Evolutionary conservation across 1,140 invertebrate species (phyloP).

Genomic region (Drosophila setifemur): DNA sequence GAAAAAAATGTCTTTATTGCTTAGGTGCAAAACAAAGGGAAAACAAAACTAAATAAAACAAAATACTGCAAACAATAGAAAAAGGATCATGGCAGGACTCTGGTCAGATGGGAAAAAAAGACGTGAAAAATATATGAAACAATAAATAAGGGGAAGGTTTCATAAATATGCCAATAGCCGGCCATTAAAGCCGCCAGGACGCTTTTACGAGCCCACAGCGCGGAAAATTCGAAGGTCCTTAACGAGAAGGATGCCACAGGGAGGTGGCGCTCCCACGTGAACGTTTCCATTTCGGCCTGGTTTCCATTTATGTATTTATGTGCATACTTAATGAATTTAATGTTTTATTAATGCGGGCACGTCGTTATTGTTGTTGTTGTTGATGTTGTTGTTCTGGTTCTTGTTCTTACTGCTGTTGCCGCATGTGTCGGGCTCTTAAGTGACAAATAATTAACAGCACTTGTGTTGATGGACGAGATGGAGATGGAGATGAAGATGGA

Average conservation of each 20-base stretch:
- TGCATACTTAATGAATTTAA: constrained; percentile 74
- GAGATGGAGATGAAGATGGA: background rate
- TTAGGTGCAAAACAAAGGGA: background rate
- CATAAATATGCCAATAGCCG: constrained; percentile 74
- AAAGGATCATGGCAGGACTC: constrained; percentile 33
- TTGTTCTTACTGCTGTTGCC: constrained; percentile 23
- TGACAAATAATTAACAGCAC: constrained; percentile 79
- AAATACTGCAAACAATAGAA: constrained; percentile 28
- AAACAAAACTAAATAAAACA: background rate
- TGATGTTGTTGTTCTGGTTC: background rate
- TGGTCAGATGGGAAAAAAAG: constrained; percentile 10
- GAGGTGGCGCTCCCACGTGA: constrained; percentile 31
- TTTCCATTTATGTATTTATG: constrained; percentile 73
- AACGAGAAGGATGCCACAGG: too few species aligned
- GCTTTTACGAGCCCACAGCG: constrained; percentile 37
- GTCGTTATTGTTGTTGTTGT: constrained; percentile 24
- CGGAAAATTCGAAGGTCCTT: background rate
- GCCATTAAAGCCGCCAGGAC: constrained; percentile 54
- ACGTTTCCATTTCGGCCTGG: constrained; percentile 39
- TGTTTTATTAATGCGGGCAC: constrained; percentile 74
- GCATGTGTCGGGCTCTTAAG: constrained; percentile 70
- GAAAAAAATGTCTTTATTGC: constrained; percentile 55
- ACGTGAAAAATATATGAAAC: constrained; percentile 43
- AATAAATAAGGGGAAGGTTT: constrained; percentile 62
- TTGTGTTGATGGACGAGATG: constrained; percentile 45